These are phyloP conservation scores for Sebastes itinus DNA, from an alignment of 2,797 vertebrate species.

Conservation along the genomic window DNA sequence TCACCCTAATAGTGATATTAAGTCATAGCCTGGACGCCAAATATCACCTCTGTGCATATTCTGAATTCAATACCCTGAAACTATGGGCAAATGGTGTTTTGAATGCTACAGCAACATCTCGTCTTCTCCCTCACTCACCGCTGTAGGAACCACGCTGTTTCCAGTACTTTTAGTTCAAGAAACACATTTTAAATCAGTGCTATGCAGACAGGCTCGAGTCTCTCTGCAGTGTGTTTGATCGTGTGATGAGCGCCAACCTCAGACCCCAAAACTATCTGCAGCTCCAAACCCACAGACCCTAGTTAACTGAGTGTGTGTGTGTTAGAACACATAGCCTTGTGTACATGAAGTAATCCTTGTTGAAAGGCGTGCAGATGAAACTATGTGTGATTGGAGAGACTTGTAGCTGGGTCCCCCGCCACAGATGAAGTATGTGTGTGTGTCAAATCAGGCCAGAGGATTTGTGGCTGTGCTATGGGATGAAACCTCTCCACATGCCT, in stretches of 20 bases:
- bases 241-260: slow-evolving; percentile 25
- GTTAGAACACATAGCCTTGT: slow-evolving; percentile 9
- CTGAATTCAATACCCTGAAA: not conserved
- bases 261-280: slow-evolving; percentile 17
- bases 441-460: slow-evolving; percentile 36
- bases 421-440: slow-evolving; percentile 36
- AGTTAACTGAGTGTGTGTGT: not conserved
- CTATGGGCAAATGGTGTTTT: not conserved
- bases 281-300: slow-evolving; percentile 22
- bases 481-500: slow-evolving; percentile 18
- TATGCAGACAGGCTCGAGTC: not conserved
- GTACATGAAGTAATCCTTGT: slow-evolving; percentile 50
- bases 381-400: slow-evolving; percentile 50
- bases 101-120: not conserved
- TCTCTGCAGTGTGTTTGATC: slow-evolving; percentile 36
- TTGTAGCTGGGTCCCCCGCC: slow-evolving; percentile 32
- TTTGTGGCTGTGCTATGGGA: slow-evolving; percentile 32
- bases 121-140: not conserved
- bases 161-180: not conserved
- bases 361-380: slow-evolving; percentile 61
- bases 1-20: not conserved
- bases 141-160: not conserved
- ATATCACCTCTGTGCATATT: not conserved
- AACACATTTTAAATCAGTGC: slow-evolving; percentile 7
- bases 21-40: not conserved